Base-by-base conservation (phyloP, 2,888 invertebrate species). In the Ornithoptera priamus region DNA sequence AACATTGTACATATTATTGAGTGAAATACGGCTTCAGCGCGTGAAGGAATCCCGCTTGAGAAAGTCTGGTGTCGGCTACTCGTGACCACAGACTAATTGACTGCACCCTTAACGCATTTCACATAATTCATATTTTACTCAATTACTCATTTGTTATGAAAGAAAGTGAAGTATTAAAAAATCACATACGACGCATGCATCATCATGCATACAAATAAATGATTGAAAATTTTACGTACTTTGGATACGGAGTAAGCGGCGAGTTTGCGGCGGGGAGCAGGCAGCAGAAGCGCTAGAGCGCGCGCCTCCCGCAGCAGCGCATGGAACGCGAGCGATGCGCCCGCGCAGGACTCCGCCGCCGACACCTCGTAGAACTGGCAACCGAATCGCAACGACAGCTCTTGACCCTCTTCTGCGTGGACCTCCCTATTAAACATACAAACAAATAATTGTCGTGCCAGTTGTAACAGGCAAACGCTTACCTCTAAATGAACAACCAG, bases 331-430 rank as follows among this genome's bases (percentile, higher is more conserved):
- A 96, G 90, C 46, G 96, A 96, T 0, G 97, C 96, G 71, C 96
- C 96, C 0, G 96, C 96, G 78, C 95, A 95, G 78, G 96, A 96
- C 86, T 97, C 96, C 46, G 97, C 97, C 17, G 96, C 96, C 67
- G 96, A 96, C 71, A 96, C 95, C 85, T 96, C 96, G 87, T 95
- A 95, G 85, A 96, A 96, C 81, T 95, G 96, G 80, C 96, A 96
- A 61, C 95, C 95, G 84, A 94, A 96, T 75, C 95, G 94, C 76
- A 96, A 88, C 39, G 96, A 96, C 74, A 96, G 84, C 86, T 96
- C 96, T 80, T 96, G 96, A 71, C 96, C 96, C 83, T 96, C 96
- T 85, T 96, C 96, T 75, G 96, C 96, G 78, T 96, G 96, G 83
- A 96, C 95, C 93, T 95, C 95, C 87, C 96, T 96, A 85, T 83